These are phyloP conservation scores for Leistus spinibarbis DNA, from an alignment of 2,888 invertebrate genomes.

Conservation along the genomic window DNA sequence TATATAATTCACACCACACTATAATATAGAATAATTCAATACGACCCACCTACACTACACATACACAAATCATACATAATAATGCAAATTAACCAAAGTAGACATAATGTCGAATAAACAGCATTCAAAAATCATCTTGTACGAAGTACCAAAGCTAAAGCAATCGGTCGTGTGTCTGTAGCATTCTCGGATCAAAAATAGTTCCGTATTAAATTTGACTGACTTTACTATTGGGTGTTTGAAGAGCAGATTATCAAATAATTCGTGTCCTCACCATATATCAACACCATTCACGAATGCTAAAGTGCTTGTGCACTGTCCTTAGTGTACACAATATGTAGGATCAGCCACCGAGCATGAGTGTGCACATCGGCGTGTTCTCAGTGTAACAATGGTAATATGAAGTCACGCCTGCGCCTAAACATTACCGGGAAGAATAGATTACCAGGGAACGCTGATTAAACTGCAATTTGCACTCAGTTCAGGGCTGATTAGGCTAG, in stretches of 20 bases:
- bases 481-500: slow-evolving; percentile 5
- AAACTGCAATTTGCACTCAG: slow-evolving; percentile 19
- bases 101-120: neutral
- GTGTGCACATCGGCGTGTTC: no score
- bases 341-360: neutral
- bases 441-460: slow-evolving; percentile 3
- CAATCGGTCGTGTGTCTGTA: no score
- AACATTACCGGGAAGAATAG: neutral
- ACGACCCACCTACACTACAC: neutral
- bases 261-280: no score
- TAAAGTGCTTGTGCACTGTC: no score
- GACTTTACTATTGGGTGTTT: no score
- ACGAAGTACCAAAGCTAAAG: no score
- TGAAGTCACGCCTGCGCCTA: neutral
- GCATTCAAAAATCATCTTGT: neutral
- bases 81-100: neutral
- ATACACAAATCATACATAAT: neutral
- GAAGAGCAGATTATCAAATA: no score
- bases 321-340: neutral
- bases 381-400: neutral
- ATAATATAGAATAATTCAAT: neutral
- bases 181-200: no score
- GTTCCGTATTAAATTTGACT: no score
- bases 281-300: no score
- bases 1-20: neutral